Conservation (phyloP, 2,113 vertebrate species). For the Lepus europaeus region DNA sequence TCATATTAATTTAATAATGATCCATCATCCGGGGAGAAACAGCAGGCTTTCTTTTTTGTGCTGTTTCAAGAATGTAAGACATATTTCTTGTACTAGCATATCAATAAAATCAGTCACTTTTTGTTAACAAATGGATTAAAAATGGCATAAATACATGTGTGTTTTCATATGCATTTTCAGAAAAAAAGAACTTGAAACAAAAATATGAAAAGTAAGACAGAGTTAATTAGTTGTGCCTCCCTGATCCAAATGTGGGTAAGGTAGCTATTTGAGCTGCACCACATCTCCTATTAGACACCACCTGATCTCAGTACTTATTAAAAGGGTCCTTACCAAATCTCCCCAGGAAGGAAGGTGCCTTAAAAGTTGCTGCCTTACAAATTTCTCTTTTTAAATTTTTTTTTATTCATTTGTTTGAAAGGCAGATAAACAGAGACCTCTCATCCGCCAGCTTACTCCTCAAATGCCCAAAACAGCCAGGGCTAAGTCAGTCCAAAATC, state of each 20-base stretch:
- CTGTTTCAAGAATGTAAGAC: neutral
- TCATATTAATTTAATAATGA: slow-evolving; percentile 36
- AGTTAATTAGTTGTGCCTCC: neutral
- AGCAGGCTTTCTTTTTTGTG: neutral
- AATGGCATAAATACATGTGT: neutral
- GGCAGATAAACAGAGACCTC: too few relatives aligned
- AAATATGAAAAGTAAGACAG: slow-evolving; percentile 49
- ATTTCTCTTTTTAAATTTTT: neutral
- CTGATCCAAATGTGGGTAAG: neutral
- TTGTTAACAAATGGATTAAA: slow-evolving; percentile 35
- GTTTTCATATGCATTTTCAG: neutral
- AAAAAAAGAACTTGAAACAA: neutral
- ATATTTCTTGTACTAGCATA: neutral
- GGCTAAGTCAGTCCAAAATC: too few relatives aligned
- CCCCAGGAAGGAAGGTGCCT: neutral
- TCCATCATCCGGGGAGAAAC: neutral
- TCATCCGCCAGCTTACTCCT: too few relatives aligned
- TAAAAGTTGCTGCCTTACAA: neutral
- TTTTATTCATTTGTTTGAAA: too few relatives aligned
- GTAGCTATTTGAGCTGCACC: neutral
- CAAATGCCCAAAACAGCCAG: too few relatives aligned
- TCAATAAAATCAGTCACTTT: slow-evolving; percentile 30
- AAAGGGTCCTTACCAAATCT: neutral
- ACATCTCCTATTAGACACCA: neutral
- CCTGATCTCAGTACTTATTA: neutral